Conservation (phyloP, 2,113 vertebrate genomes). For the Notechis scutatus region DNA sequence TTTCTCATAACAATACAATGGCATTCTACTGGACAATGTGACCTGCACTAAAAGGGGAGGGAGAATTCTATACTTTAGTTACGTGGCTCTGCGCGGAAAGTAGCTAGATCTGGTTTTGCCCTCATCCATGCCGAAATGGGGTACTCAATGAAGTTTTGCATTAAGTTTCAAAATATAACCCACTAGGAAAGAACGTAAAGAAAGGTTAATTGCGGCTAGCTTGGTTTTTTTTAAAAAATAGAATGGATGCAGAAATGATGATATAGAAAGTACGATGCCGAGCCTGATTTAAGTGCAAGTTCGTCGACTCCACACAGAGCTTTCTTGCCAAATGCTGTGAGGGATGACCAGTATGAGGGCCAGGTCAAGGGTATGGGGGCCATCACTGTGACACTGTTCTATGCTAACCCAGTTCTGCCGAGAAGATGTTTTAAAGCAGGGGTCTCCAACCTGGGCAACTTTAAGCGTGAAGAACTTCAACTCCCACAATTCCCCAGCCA, state of each 20-base stretch:
- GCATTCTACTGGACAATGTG: too few relatives aligned
- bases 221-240: neutral
- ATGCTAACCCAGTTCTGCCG: neutral
- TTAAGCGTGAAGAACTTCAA: too few relatives aligned
- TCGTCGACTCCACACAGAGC: neutral
- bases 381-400: neutral
- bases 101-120: too few relatives aligned
- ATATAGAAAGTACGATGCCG: neutral
- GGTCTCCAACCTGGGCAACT: too few relatives aligned
- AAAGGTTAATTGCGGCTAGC: neutral
- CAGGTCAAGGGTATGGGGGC: neutral
- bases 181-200: accelerated
- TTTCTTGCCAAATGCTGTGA: neutral
- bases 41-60: too few relatives aligned
- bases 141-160: too few relatives aligned
- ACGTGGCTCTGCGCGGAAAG: too few relatives aligned
- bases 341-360: neutral
- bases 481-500: too few relatives aligned
- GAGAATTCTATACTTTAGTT: too few relatives aligned
- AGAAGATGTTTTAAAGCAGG: neutral
- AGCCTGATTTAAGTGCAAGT: neutral
- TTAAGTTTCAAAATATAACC: accelerated
- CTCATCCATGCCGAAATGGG: too few relatives aligned
- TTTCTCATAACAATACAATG: too few relatives aligned
- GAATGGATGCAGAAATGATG: neutral